Evolutionary conservation across 2,113 vertebrate genomes (phyloP).

Genomic region (Etheostoma cragini): DNA sequence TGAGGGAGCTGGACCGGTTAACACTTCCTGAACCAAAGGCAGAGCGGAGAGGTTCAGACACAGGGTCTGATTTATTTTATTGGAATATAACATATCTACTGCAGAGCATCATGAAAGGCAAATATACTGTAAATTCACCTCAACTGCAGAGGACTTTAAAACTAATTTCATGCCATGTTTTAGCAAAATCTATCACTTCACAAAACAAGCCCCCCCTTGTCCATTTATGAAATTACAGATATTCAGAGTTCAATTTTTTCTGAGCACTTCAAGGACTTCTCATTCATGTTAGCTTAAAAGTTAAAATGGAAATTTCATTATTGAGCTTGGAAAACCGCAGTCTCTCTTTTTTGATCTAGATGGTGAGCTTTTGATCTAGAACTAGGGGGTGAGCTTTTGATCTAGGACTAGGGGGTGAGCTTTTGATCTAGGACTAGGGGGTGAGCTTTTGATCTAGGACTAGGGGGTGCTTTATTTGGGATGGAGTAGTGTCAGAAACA

Average conservation of each 20-base stretch:
- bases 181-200: background rate
- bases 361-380: too few relatives aligned
- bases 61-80: conserved; percentile 6
- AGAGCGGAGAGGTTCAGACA: background rate
- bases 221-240: background rate
- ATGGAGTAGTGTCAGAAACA: too few relatives aligned
- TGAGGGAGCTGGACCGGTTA: conserved; percentile 63
- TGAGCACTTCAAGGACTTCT: background rate
- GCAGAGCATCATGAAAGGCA: background rate
- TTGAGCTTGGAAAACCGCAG: background rate
- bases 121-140: too few relatives aligned
- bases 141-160: background rate
- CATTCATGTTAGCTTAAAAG: background rate
- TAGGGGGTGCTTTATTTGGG: too few relatives aligned
- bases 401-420: too few relatives aligned
- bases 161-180: background rate
- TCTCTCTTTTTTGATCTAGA: too few relatives aligned
- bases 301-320: background rate
- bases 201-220: background rate
- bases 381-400: too few relatives aligned
- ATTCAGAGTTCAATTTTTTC: background rate
- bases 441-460: too few relatives aligned
- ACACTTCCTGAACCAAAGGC: conserved; percentile 51
- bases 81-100: background rate
- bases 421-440: too few relatives aligned